Conservation (phyloP, 2,888 invertebrate species). For the Eurytoma adleriae region DNA sequence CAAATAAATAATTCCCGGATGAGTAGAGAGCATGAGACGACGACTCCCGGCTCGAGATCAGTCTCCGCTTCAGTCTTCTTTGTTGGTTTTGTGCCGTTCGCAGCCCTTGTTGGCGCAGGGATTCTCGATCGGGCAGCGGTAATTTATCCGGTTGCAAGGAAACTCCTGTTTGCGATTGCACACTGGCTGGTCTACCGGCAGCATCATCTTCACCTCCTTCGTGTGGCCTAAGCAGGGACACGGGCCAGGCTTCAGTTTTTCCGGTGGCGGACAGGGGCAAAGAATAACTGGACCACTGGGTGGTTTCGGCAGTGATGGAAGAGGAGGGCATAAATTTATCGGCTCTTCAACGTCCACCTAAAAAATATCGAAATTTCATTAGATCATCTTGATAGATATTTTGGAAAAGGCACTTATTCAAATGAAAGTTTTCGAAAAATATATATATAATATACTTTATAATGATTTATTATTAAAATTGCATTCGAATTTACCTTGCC, state of each 20-base stretch:
- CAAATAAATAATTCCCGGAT: conserved; percentile 48
- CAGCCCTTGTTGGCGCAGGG: not conserved
- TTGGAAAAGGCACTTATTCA: too few species aligned
- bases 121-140: conserved; percentile 57
- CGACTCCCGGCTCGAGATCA: not conserved
- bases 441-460: not conserved
- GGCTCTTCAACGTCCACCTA: not conserved
- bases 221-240: conserved; percentile 64
- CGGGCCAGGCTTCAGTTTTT: conserved; percentile 67
- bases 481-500: not conserved
- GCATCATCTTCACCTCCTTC: conserved; percentile 8
- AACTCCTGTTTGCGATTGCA: conserved; percentile 60
- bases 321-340: not conserved
- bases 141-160: conserved; percentile 30
- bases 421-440: not conserved
- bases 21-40: conserved; percentile 24
- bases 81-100: not conserved
- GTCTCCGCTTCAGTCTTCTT: conserved; percentile 19
- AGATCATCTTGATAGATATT: too few species aligned
- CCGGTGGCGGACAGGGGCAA: conserved; percentile 68
- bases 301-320: conserved; percentile 58
- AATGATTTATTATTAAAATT: not conserved
- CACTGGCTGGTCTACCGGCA: conserved; percentile 47
- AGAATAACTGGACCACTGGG: conserved; percentile 64
- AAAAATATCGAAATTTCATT: not conserved